These are phyloP conservation scores for Lamellibrachia luymesi DNA, from an alignment of 1,140 invertebrate species.

Conservation along the genomic window DNA sequence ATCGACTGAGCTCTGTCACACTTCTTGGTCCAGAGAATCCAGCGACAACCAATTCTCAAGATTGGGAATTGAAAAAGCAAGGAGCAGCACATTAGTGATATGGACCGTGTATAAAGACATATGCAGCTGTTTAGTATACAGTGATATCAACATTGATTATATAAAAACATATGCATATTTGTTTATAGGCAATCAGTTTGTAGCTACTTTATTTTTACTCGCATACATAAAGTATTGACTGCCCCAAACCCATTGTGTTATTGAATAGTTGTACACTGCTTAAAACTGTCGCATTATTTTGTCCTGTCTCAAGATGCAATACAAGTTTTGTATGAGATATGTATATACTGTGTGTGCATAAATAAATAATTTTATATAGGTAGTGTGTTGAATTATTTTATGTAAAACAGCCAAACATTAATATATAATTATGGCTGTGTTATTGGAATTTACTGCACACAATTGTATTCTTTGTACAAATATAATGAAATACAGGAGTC, in stretches of 20 bases:
- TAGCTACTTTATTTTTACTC: background rate
- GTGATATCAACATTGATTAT: background rate
- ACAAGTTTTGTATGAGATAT: background rate
- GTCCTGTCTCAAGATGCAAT: background rate
- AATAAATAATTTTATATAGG: background rate
- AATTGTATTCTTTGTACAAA: background rate
- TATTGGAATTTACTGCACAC: background rate
- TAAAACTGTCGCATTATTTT: background rate
- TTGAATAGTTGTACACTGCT: background rate
- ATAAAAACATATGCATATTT: background rate
- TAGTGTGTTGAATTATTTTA: background rate
- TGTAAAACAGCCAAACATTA: background rate
- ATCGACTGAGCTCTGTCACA: background rate
- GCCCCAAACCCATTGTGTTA: no score
- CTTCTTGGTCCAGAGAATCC: conserved; percentile 8
- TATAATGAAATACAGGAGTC: background rate
- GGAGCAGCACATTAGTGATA: background rate
- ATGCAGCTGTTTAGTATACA: background rate
- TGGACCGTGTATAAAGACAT: no score
- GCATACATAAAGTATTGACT: background rate
- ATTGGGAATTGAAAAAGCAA: background rate
- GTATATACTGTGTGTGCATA: background rate
- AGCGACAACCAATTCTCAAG: background rate
- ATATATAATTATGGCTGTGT: background rate
- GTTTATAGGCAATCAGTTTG: background rate